These are phyloP conservation scores for Candoia aspera DNA, from an alignment of 2,113 vertebrate species.

Conservation along the genomic window DNA sequence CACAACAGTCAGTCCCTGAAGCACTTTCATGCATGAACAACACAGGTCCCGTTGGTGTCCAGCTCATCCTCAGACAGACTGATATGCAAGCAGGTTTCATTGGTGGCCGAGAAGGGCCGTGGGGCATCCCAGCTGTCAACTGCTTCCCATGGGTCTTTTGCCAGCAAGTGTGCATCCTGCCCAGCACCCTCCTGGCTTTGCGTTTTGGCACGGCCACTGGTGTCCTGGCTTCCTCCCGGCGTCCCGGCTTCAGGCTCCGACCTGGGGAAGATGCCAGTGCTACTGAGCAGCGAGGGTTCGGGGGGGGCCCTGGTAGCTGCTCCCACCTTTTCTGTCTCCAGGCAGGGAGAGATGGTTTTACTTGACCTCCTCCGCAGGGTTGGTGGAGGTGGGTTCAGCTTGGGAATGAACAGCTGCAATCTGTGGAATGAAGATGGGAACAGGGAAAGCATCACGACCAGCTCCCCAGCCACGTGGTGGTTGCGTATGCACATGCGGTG, in stretches of 20 bases:
- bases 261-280: slow-evolving; percentile 74
- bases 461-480: background rate
- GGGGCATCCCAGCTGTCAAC: slow-evolving; percentile 47
- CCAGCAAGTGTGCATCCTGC: slow-evolving; percentile 63
- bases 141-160: slow-evolving; percentile 27
- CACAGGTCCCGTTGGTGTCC: slow-evolving; percentile 37
- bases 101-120: slow-evolving; percentile 62
- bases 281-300: slow-evolving; percentile 72
- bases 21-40: slow-evolving; percentile 17
- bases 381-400: slow-evolving; percentile 79
- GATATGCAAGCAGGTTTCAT: slow-evolving; percentile 84
- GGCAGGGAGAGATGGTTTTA: slow-evolving; percentile 77
- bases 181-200: slow-evolving; percentile 70
- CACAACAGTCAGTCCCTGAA: background rate
- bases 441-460: background rate
- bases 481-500: background rate
- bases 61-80: slow-evolving; percentile 85
- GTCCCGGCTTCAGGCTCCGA: slow-evolving; percentile 74
- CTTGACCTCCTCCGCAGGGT: slow-evolving; percentile 77
- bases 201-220: slow-evolving; percentile 63
- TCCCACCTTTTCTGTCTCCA: slow-evolving; percentile 53
- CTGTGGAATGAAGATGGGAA: slow-evolving; percentile 43
- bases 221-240: slow-evolving; percentile 62
- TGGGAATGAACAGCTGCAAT: slow-evolving; percentile 77
- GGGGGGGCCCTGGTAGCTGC: slow-evolving; percentile 43